These are phyloP conservation scores for Coreoperca whiteheadi DNA, from an alignment of 2,113 vertebrate species.

Conservation along the genomic window DNA sequence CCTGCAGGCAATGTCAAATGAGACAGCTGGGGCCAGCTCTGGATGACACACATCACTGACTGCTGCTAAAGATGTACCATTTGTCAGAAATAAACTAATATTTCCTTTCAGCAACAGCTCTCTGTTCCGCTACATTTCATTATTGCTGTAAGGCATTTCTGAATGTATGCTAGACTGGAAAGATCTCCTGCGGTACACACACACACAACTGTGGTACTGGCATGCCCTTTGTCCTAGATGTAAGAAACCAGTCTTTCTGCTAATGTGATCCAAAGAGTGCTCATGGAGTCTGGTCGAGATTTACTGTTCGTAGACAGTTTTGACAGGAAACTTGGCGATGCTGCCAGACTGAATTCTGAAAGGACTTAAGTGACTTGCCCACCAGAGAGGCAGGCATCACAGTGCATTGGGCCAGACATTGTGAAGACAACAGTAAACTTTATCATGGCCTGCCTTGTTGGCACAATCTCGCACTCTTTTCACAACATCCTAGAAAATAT, in stretches of 20 bases:
- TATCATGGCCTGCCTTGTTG: slow-evolving; percentile 59
- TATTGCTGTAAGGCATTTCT: slow-evolving; percentile 61
- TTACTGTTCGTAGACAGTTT: slow-evolving; percentile 79
- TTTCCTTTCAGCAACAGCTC: slow-evolving; percentile 63
- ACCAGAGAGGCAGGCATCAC: slow-evolving; percentile 82
- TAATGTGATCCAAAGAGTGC: slow-evolving; percentile 41
- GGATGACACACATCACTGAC: slow-evolving; percentile 69
- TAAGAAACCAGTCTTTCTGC: slow-evolving; percentile 25
- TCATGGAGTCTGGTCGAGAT: slow-evolving; percentile 75
- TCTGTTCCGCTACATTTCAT: slow-evolving; percentile 53
- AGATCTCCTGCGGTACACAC: slow-evolving; percentile 70
- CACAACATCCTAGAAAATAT: slow-evolving; percentile 7
- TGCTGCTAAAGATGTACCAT: slow-evolving; percentile 71
- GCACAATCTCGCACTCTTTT: background rate
- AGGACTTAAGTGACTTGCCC: slow-evolving; percentile 76
- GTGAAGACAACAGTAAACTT: slow-evolving; percentile 86
- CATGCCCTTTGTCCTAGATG: slow-evolving; percentile 74
- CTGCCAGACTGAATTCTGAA: slow-evolving; percentile 84
- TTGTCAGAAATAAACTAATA: slow-evolving; percentile 75
- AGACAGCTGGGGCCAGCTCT: slow-evolving; percentile 73
- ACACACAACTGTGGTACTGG: slow-evolving; percentile 74
- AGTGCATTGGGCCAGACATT: slow-evolving; percentile 58
- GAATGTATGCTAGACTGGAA: slow-evolving; percentile 30
- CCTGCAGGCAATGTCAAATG: slow-evolving; percentile 80
- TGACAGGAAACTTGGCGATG: slow-evolving; percentile 84